Evolutionary conservation across 2,888 invertebrate genomes (phyloP).

Genomic region (Spisula solida): DNA sequence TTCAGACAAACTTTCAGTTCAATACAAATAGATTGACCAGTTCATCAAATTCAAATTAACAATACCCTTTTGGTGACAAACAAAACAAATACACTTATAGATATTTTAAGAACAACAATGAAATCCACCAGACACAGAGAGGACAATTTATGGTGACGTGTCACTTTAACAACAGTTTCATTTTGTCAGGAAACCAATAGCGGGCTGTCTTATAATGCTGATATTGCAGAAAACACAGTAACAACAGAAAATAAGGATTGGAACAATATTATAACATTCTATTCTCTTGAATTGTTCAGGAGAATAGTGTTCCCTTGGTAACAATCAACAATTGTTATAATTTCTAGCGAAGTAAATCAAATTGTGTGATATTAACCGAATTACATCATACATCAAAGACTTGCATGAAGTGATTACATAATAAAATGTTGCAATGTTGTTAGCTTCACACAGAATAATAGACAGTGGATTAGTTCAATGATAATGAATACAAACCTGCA

Average conservation of each 20-base stretch:
- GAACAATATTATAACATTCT: not conserved
- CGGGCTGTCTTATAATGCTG: too few species aligned
- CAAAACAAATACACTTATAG: too few species aligned
- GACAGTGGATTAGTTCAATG: not conserved
- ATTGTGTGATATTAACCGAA: not conserved
- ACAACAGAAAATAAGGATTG: not conserved
- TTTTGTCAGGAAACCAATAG: too few species aligned
- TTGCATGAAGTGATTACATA: not conserved
- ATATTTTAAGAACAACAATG: too few species aligned
- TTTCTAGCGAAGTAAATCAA: not conserved
- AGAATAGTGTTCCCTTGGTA: not conserved
- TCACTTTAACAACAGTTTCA: too few species aligned
- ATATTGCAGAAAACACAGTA: too few species aligned
- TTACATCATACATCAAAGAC: not conserved
- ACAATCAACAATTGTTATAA: not conserved
- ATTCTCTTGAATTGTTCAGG: too few species aligned
- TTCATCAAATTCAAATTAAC: too few species aligned
- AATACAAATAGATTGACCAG: not conserved
- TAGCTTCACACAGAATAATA: not conserved
- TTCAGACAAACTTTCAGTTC: not conserved
- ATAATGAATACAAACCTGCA: too few species aligned
- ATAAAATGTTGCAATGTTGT: not conserved
- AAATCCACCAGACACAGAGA: too few species aligned
- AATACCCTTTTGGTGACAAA: too few species aligned
- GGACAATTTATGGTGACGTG: too few species aligned